These are phyloP conservation scores for Eutolmus rufibarbis DNA, from an alignment of 2,888 invertebrate species.

Conservation along the genomic window DNA sequence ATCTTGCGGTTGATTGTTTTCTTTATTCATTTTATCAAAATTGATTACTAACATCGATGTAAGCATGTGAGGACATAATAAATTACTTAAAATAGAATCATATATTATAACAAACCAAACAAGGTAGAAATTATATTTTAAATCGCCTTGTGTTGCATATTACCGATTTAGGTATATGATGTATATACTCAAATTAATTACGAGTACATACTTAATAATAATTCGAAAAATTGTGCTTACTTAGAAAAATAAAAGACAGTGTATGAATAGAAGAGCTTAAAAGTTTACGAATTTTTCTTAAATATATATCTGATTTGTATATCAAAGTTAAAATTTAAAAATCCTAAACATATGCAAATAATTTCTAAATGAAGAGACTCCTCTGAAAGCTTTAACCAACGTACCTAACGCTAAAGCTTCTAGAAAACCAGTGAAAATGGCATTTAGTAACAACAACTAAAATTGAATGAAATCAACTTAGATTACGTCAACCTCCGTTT, in stretches of 20 bases:
- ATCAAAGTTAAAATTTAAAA: neutral
- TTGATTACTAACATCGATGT: neutral
- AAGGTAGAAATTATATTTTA: neutral
- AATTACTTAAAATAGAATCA: neutral
- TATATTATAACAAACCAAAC: neutral
- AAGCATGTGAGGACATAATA: neutral
- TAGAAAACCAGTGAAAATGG: neutral
- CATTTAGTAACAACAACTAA: neutral
- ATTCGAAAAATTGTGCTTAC: too few species aligned
- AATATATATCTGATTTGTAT: neutral
- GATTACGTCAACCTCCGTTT: neutral
- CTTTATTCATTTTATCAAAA: neutral
- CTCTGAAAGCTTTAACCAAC: neutral
- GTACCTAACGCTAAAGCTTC: neutral
- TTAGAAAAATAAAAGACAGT: neutral
- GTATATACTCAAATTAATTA: too few species aligned
- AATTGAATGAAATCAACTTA: neutral
- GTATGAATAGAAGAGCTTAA: neutral
- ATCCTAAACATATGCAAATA: neutral
- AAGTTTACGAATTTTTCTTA: neutral
- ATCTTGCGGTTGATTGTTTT: neutral
- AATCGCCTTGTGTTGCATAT: neutral
- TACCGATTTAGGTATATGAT: too few species aligned
- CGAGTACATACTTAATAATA: too few species aligned
- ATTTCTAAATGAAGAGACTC: neutral